Evolutionary conservation across 2,113 vertebrate genomes (phyloP), one percentile per base, ranked within the genome.

Genomic region (Brachyhypopomus gauderio): DNA sequence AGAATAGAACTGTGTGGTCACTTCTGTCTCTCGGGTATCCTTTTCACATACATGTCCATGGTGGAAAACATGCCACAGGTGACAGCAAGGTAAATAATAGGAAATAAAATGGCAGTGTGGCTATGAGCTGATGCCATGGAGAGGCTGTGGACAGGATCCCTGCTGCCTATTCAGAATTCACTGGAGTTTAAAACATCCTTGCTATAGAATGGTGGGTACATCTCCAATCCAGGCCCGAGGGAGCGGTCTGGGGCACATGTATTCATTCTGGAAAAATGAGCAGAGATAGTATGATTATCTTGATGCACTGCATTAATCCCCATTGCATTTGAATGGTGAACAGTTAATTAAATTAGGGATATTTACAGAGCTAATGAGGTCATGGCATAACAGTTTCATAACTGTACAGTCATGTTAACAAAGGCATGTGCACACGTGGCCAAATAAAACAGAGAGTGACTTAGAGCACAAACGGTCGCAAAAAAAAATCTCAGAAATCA

Each of bases 161-260:
- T 66, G 79, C 77, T 77, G 63, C 62, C 76, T 80, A 74, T 67
- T 70, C 73, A 34, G 48, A 27, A 27, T 30, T 63, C 63, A 25
- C 22, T 59, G 83, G 52, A 60, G 34, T 77, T 72, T 77, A 70
- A 38, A 80, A 74, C 70, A 72, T 78, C 86, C 85, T 55, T 62
- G 48, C 77, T 91, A 94, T 87, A 89, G 93, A 85, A 94, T 92
- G 70, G 91, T 90, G 52, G 91, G 87, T 75, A 94, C 22, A 23
- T 94, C 92, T 83, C 91, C 91, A 27, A 93, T 91, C 93, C 93
- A 94, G 77, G 92, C 88, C 83, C 92, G 92, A 23, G 93, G 93
- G 79, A 94, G 86, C 0, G 93, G 92, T 70, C 93, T 92, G 75
- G 92, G 92, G 86, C 92, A 94, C 4, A 89, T 91, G 56, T 93